These are phyloP conservation scores for Mus musculus DNA, from an alignment of 2,113 vertebrate genomes.

Conservation along the genomic window DNA sequence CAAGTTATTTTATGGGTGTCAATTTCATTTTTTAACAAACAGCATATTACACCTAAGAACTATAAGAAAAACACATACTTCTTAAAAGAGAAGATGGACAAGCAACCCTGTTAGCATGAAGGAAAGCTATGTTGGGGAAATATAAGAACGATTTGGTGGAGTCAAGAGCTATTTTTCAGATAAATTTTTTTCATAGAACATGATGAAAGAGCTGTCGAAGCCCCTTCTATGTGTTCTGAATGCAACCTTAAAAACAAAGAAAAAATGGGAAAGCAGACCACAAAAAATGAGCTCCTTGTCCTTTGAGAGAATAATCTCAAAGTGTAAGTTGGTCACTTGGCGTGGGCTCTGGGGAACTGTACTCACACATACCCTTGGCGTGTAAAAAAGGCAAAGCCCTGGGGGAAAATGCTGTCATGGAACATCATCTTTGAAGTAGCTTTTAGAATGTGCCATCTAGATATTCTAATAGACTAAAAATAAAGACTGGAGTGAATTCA, in stretches of 20 bases:
- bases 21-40: constrained; percentile 29
- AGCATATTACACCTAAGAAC: constrained; percentile 20
- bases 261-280: constrained; percentile 49
- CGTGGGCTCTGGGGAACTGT: not conserved
- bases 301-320: constrained; percentile 58
- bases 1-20: not conserved
- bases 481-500: constrained; percentile 64
- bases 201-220: constrained; percentile 66
- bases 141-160: constrained; percentile 30
- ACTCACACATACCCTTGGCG: constrained; percentile 43
- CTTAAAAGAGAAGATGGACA: not conserved
- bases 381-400: constrained; percentile 61
- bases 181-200: constrained; percentile 4
- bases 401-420: constrained; percentile 50
- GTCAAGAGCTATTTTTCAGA: constrained; percentile 41
- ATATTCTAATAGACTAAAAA: constrained; percentile 70
- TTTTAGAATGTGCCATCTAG: constrained; percentile 68
- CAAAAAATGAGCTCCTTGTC: constrained; percentile 64
- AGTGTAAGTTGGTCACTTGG: constrained; percentile 33
- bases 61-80: constrained; percentile 1
- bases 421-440: constrained; percentile 71
- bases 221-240: constrained; percentile 49
- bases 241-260: constrained; percentile 61
- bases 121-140: constrained; percentile 1
- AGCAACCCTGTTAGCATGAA: not conserved